phyloP scores from a whole-genome alignment of 2,888 invertebrate genomes.

The Caenorhabditis zanzibari region DNA sequence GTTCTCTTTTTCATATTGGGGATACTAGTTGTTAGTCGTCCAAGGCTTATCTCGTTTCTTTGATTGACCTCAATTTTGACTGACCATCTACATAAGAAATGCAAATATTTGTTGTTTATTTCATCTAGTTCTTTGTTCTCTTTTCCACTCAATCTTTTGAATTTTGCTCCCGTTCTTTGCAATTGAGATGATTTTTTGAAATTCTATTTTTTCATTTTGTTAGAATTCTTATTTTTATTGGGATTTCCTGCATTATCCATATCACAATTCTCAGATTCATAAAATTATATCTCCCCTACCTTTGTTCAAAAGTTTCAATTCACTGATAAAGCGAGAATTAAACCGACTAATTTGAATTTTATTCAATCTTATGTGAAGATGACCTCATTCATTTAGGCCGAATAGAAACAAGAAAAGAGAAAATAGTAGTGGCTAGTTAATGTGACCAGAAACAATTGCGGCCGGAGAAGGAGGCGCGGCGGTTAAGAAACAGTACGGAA shows the following conservation, averaged over 20 bases:
- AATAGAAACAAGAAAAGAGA: slow-evolving; percentile 37
- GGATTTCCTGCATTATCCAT: too few species aligned
- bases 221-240: too few species aligned
- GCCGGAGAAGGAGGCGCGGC: slow-evolving; percentile 50
- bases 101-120: slow-evolving; percentile 65
- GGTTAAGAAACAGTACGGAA: slow-evolving; percentile 58
- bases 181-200: background rate
- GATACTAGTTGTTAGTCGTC: slow-evolving; percentile 52
- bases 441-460: slow-evolving; percentile 62
- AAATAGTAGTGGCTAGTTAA: slow-evolving; percentile 59
- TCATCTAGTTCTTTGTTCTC: slow-evolving; percentile 41
- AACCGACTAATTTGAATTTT: slow-evolving; percentile 60
- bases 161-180: background rate
- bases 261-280: too few species aligned
- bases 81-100: slow-evolving; percentile 60
- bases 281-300: too few species aligned
- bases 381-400: slow-evolving; percentile 60
- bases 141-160: slow-evolving; percentile 1
- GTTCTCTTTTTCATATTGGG: slow-evolving; percentile 32
- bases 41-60: slow-evolving; percentile 62
- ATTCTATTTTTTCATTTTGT: background rate
- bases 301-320: background rate
- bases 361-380: slow-evolving; percentile 48
- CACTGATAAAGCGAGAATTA: slow-evolving; percentile 33
- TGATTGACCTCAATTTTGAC: slow-evolving; percentile 63